These are phyloP conservation scores for Schlechtendalia chinensis DNA, from an alignment of 1,140 invertebrate species.

Conservation along the genomic window DNA sequence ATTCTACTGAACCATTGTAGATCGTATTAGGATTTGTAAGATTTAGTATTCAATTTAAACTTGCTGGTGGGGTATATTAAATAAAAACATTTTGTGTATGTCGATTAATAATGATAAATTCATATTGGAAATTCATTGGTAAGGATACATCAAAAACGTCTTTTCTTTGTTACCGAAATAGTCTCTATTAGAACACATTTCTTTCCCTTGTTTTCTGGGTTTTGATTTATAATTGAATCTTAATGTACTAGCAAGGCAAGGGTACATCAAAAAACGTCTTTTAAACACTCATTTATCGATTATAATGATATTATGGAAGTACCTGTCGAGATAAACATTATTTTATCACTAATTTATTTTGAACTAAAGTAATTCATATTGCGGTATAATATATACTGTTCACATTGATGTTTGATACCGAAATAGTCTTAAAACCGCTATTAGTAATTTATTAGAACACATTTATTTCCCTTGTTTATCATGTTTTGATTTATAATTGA, in stretches of 20 bases:
- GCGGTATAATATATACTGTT: no score
- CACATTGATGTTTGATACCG: no score
- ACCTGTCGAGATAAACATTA: slow-evolving; percentile 12
- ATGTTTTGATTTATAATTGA: background rate
- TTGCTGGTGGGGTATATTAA: slow-evolving; percentile 6
- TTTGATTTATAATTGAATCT: slow-evolving; percentile 21
- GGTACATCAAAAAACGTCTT: slow-evolving; percentile 10
- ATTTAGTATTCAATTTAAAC: background rate
- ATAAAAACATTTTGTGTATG: slow-evolving; percentile 2
- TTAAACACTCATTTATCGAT: slow-evolving; percentile 34
- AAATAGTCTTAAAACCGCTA: no score
- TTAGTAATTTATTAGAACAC: background rate
- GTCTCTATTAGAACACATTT: no score
- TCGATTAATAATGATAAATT: no score
- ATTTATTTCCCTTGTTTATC: background rate
- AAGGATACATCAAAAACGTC: no score
- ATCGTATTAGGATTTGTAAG: no score
- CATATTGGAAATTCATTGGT: no score
- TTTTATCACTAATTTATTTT: no score
- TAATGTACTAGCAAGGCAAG: slow-evolving; percentile 25
- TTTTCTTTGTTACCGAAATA: no score
- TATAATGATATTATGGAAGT: slow-evolving; percentile 15
- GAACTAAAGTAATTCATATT: no score
- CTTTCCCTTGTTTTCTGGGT: slow-evolving; percentile 32
- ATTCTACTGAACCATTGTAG: background rate